A percentile compares a stretch with the other conserved stretches of the same genome.
These are phyloP conservation scores for Heloderma charlesbogerti DNA, from an alignment of 2,113 vertebrate genomes.

Conservation along the genomic window DNA sequence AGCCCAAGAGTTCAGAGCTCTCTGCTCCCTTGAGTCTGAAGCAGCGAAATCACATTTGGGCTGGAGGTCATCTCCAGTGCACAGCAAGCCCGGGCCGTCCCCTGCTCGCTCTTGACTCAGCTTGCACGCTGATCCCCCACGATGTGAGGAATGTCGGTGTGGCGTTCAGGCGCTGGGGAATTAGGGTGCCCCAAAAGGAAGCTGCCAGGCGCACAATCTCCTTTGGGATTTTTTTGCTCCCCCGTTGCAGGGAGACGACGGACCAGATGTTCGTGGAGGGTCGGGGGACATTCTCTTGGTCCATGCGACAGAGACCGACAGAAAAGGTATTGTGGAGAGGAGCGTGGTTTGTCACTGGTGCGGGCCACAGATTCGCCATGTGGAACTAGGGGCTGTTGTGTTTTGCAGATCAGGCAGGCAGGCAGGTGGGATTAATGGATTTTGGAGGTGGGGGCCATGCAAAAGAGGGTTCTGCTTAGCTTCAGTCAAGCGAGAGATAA, in stretches of 20 bases:
- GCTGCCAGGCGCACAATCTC: neutral
- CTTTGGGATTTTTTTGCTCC: neutral
- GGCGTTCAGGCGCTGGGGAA: neutral
- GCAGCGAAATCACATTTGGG: no score
- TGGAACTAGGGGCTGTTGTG: accelerated
- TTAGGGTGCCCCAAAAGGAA: conserved; percentile 5
- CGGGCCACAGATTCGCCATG: accelerated
- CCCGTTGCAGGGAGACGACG: conserved; percentile 88
- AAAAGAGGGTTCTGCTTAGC: conserved; percentile 33
- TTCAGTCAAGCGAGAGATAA: conserved; percentile 40
- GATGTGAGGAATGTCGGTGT: conserved; percentile 18
- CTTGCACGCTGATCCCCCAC: conserved; percentile 8
- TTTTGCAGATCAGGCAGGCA: neutral
- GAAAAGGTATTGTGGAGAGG: conserved; percentile 84
- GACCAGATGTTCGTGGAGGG: conserved; percentile 95
- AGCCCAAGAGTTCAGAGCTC: neutral
- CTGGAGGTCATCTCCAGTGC: accelerated
- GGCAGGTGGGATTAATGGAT: neutral
- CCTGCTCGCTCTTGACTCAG: conserved; percentile 23
- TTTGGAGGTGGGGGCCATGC: neutral
- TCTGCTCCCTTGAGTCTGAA: neutral
- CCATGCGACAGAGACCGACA: conserved; percentile 96
- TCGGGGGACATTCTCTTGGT: conserved; percentile 96
- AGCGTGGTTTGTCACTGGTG: neutral
- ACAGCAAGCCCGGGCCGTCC: neutral